Conservation (phyloP, 2,113 vertebrate genomes). For the Dunckerocampus dactyliophorus region DNA sequence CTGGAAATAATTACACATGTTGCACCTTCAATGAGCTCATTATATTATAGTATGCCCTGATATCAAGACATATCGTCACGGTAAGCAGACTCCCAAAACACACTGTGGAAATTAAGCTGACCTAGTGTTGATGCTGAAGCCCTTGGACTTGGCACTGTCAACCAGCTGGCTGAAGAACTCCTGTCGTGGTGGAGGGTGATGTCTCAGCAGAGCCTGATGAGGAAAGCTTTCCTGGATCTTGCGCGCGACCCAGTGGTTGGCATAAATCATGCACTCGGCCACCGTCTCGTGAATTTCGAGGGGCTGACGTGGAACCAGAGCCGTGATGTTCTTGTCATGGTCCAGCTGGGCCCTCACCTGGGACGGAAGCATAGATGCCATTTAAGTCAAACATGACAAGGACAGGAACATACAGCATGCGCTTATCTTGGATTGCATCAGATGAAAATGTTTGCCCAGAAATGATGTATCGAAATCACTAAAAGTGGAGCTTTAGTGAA, state of each 20-base stretch:
- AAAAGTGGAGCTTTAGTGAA: no score
- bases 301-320: conserved; percentile 86
- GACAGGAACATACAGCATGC: not conserved
- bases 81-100: not conserved
- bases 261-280: conserved; percentile 95
- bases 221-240: conserved; percentile 86
- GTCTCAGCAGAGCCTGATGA: conserved; percentile 83
- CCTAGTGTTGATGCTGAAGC: conserved; percentile 84
- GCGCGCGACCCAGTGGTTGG: conserved; percentile 97
- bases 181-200: conserved; percentile 84
- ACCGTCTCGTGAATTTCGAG: conserved; percentile 93
- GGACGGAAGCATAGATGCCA: not conserved
- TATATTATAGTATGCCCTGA: no score
- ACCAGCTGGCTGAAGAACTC: conserved; percentile 84
- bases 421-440: no score
- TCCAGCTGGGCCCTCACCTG: conserved; percentile 84
- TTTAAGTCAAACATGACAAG: not conserved
- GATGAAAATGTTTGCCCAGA: no score
- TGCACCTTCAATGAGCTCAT: no score
- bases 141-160: conserved; percentile 79
- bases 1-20: no score
- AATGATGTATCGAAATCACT: no score
- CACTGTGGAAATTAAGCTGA: not conserved
- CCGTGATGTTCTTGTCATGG: conserved; percentile 80
- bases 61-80: not conserved